Percentiles rank a stretch among this genome's conserved stretches.
phyloP scores from a whole-genome alignment of 1,140 invertebrate genomes.

The Sogatella furcifera region DNA sequence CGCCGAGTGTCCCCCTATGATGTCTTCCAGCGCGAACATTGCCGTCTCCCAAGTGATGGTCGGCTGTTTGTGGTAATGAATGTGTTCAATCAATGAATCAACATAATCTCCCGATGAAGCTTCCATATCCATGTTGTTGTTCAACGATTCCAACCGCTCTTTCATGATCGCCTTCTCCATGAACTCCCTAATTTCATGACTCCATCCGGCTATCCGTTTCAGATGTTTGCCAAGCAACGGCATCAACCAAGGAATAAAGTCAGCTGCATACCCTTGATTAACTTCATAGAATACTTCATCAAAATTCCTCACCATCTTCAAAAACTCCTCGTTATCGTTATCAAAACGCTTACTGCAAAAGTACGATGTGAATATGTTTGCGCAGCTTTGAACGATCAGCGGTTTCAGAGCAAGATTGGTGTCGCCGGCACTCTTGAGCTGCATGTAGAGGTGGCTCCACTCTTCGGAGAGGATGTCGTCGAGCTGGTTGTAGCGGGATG shows the following conservation, averaged over 20 bases:
- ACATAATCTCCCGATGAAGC: slow-evolving; percentile 46
- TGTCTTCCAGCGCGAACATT: slow-evolving; percentile 66
- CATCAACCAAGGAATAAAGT: slow-evolving; percentile 75
- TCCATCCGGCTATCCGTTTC: slow-evolving; percentile 53
- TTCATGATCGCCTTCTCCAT: slow-evolving; percentile 59
- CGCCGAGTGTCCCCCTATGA: slow-evolving; percentile 78
- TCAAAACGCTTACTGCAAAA: slow-evolving; percentile 68
- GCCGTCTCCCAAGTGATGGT: slow-evolving; percentile 38
- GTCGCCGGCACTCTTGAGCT: slow-evolving; percentile 28
- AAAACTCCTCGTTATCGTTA: slow-evolving; percentile 50
- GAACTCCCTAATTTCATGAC: slow-evolving; percentile 58
- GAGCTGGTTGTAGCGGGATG: slow-evolving; percentile 53
- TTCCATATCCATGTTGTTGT: background rate
- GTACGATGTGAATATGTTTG: slow-evolving; percentile 71
- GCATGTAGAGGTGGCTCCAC: slow-evolving; percentile 42
- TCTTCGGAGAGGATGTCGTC: slow-evolving; percentile 50
- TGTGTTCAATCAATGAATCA: slow-evolving; percentile 56
- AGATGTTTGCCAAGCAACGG: slow-evolving; percentile 60
- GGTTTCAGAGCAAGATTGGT: slow-evolving; percentile 27
- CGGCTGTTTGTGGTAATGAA: slow-evolving; percentile 50
- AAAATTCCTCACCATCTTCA: slow-evolving; percentile 55
- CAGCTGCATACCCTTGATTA: slow-evolving; percentile 76
- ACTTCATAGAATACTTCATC: slow-evolving; percentile 85
- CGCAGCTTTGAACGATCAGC: slow-evolving; percentile 27
- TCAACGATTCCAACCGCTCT: slow-evolving; percentile 38